A percentile compares a stretch with the other conserved stretches of the same genome.
Evolutionary conservation across 2,888 invertebrate species (phyloP).

Genomic region (Neoascia interrupta): DNA sequence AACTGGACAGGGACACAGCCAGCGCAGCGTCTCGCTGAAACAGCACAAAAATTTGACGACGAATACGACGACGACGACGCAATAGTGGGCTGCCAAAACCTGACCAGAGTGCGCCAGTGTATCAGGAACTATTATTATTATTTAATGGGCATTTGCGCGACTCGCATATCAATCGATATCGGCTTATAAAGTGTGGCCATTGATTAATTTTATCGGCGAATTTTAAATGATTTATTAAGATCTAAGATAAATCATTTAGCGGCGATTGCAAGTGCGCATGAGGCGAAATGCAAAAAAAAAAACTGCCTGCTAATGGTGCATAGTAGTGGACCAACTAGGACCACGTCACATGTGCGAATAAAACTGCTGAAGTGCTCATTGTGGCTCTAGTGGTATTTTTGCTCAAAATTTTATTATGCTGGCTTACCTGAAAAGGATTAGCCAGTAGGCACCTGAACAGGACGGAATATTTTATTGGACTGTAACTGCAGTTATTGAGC

Average conservation of each 20-base stretch:
- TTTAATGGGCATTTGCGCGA: constrained; percentile 58
- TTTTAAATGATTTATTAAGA: constrained; percentile 77
- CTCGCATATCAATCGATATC: constrained; percentile 71
- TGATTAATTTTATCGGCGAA: constrained; percentile 76
- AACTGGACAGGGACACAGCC: constrained; percentile 15
- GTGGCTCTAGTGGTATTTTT: constrained; percentile 2
- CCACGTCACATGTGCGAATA: constrained; percentile 11
- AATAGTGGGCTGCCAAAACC: constrained; percentile 10
- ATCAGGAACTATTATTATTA: constrained; percentile 67
- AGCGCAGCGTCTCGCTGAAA: neutral
- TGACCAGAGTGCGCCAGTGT: neutral
- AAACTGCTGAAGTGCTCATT: no score
- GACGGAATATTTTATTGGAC: constrained; percentile 13
- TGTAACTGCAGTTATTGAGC: constrained; percentile 14
- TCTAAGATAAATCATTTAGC: constrained; percentile 76
- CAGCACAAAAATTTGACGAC: neutral
- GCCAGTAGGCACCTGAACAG: constrained; percentile 9
- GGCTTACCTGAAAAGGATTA: constrained; percentile 5
- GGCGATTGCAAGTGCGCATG: constrained; percentile 49
- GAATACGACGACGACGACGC: neutral
- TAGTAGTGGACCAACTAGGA: neutral
- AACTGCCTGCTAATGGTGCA: neutral
- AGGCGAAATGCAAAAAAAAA: constrained; percentile 27
- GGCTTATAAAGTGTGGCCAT: constrained; percentile 74
- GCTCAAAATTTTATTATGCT: neutral